A percentile compares a stretch with the other conserved stretches of the same genome.
Conservation (phyloP, 2,113 vertebrate species). For the Pyrgilauda ruficollis region DNA sequence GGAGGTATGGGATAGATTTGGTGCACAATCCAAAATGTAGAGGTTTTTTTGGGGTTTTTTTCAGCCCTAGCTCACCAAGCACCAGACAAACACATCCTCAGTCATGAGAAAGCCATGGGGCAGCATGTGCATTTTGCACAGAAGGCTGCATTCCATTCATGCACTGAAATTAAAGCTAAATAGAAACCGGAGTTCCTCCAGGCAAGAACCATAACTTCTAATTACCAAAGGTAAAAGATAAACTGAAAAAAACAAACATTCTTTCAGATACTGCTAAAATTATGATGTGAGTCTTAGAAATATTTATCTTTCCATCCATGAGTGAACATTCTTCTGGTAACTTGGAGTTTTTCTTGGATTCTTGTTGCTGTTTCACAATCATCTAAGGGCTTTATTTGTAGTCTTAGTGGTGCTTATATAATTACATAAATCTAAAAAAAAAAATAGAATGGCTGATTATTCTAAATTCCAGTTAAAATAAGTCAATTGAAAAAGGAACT, state of each 20-base stretch:
- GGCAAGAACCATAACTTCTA: constrained; percentile 55
- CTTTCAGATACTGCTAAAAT: constrained; percentile 44
- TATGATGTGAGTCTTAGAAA: constrained; percentile 54
- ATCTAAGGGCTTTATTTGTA: constrained; percentile 38
- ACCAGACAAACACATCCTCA: constrained; percentile 1
- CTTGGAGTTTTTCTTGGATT: constrained; percentile 56
- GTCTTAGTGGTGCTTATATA: constrained; percentile 36
- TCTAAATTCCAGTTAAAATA: constrained; percentile 39
- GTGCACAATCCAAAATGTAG: background rate
- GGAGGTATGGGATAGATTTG: background rate
- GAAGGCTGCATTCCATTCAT: constrained; percentile 43
- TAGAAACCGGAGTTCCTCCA: constrained; percentile 50
- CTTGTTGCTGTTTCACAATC: constrained; percentile 29
- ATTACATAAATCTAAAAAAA: constrained; percentile 31
- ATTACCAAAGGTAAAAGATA: constrained; percentile 62
- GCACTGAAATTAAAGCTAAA: constrained; percentile 43
- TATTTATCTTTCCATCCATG: constrained; percentile 46
- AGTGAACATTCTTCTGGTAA: constrained; percentile 53
- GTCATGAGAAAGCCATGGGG: background rate
- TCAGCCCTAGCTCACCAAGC: background rate
- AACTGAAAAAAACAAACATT: constrained; percentile 26
- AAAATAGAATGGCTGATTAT: background rate
- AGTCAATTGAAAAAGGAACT: constrained; percentile 2
- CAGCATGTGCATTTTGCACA: background rate
- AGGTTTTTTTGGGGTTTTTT: background rate